Conservation (phyloP, 2,113 vertebrate species). For the Holacanthus passer region DNA sequence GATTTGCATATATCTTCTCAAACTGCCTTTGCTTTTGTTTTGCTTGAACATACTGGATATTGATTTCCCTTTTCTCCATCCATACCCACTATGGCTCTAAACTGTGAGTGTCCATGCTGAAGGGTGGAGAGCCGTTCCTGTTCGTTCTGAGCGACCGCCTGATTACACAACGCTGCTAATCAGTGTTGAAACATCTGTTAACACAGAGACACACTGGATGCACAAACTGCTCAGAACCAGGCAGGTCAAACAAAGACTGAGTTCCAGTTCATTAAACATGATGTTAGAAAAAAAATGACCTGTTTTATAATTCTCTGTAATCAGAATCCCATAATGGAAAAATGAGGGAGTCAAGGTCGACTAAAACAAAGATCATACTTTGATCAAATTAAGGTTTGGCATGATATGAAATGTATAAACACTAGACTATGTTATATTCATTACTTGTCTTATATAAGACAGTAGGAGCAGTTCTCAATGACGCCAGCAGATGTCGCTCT, state of each 20-base stretch:
- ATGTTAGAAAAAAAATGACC: not conserved
- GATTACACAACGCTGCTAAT: constrained; percentile 62
- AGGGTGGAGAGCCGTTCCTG: constrained; percentile 34
- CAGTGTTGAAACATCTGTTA: constrained; percentile 72
- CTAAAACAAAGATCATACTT: not conserved
- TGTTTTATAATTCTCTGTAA: not conserved
- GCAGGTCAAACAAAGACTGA: constrained; percentile 39
- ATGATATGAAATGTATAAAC: not conserved
- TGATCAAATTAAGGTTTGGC: not conserved
- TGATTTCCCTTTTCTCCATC: not conserved
- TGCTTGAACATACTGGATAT: not conserved
- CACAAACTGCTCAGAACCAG: constrained; percentile 31
- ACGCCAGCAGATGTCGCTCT: constrained; percentile 52
- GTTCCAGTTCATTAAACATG: constrained; percentile 27
- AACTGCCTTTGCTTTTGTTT: not conserved
- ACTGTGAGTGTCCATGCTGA: not conserved
- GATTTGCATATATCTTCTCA: not conserved
- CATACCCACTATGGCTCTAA: not conserved
- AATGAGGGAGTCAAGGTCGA: not conserved
- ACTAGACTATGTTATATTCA: not conserved
- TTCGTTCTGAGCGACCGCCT: constrained; percentile 55
- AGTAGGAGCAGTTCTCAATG: not conserved
- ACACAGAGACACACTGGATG: constrained; percentile 5
- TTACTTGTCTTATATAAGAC: not conserved
- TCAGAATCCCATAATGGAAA: not conserved